Percentiles rank a stretch among this genome's conserved stretches.
phyloP scores from a whole-genome alignment of 1,140 invertebrate genomes.

The Cydia strobilella region DNA sequence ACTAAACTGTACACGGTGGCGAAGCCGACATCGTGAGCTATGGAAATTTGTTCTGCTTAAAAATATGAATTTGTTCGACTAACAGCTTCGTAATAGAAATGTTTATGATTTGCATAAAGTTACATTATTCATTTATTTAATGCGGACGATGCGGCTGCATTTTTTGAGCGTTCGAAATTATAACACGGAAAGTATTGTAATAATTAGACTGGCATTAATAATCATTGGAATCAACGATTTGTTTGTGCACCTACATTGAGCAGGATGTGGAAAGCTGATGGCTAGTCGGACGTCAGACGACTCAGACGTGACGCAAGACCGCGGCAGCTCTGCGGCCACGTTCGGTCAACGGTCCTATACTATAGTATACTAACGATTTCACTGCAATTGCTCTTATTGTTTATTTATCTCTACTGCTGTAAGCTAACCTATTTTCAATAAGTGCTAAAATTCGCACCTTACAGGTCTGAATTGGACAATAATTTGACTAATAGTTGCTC shows the following conservation, averaged over 20 bases:
- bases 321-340: constrained; percentile 22
- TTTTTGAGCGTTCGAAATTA: not conserved
- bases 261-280: constrained; percentile 1
- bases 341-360: constrained; percentile 24
- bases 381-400: constrained; percentile 17
- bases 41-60: not conserved
- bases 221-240: not conserved
- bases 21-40: not conserved
- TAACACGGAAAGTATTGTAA: not conserved
- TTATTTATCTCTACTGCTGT: not conserved
- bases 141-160: not conserved
- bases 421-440: not conserved
- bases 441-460: constrained; percentile 5
- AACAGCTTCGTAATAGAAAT: no score
- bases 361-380: constrained; percentile 31
- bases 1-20: not conserved
- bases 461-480: not conserved
- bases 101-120: no score
- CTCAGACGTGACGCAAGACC: constrained; percentile 31
- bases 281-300: constrained; percentile 9
- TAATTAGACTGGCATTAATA: not conserved
- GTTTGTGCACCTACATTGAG: not conserved
- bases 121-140: no score
- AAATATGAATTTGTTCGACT: no score
- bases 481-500: not conserved